These are phyloP conservation scores for Callinectes sapidus DNA, from an alignment of 2,888 invertebrate genomes.

Conservation along the genomic window DNA sequence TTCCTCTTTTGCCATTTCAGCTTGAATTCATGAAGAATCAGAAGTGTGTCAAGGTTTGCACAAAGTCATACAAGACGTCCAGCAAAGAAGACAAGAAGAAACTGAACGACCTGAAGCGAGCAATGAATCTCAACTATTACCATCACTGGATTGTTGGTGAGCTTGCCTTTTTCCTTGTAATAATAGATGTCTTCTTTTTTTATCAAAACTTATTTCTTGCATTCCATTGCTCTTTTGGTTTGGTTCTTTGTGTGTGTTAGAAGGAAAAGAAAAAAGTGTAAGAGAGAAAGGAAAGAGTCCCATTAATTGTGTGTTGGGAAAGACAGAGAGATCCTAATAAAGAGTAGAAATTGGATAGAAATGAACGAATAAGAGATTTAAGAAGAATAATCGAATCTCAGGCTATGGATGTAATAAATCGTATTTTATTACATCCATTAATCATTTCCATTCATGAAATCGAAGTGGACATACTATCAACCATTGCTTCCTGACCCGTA, in stretches of 20 bases:
- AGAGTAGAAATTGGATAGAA: no score
- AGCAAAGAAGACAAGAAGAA: slow-evolving; percentile 79
- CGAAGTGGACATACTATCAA: background rate
- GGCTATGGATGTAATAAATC: no score
- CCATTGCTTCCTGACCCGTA: background rate
- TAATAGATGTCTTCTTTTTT: background rate
- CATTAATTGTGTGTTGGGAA: no score
- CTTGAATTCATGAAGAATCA: slow-evolving; percentile 81
- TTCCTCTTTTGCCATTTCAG: slow-evolving; percentile 75
- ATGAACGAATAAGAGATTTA: no score
- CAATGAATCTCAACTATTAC: slow-evolving; percentile 95
- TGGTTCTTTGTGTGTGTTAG: background rate
- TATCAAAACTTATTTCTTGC: background rate
- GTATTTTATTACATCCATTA: no score
- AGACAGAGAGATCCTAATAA: no score
- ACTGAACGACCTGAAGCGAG: slow-evolving; percentile 89
- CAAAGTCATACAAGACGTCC: slow-evolving; percentile 82
- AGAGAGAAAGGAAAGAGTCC: no score
- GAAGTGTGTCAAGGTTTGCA: slow-evolving; percentile 77
- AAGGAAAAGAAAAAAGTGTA: no score
- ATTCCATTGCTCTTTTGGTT: background rate
- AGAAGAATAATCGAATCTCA: no score
- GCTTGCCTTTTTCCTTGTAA: slow-evolving; percentile 72
- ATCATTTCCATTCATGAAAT: background rate
- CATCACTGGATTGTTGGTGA: slow-evolving; percentile 95